These are phyloP conservation scores for Lepidurus apus DNA, from an alignment of 1,140 invertebrate species.

Conservation along the genomic window DNA sequence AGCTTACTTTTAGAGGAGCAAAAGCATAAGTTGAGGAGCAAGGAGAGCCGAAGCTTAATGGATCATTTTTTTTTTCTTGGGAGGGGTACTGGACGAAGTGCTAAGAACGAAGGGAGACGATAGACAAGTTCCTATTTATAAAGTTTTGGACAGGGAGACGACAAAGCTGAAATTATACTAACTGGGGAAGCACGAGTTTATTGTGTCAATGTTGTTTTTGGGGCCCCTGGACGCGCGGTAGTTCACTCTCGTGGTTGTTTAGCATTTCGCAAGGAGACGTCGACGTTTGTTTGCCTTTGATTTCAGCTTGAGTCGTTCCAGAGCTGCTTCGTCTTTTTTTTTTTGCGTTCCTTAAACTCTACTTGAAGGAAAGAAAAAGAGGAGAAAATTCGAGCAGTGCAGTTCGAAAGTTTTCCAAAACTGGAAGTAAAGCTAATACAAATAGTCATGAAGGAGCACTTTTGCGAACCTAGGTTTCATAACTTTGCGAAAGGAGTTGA, in stretches of 20 bases:
- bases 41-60: not conserved
- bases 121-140: constrained; percentile 19
- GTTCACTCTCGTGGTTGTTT: not conserved
- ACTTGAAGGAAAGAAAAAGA: not conserved
- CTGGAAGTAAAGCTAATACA: too few relatives aligned
- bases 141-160: not conserved
- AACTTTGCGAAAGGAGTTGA: too few relatives aligned
- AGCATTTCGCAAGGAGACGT: not conserved
- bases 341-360: not conserved
- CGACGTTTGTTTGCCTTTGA: constrained; percentile 8
- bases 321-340: not conserved
- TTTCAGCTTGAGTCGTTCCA: constrained; percentile 8
- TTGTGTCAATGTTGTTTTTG: constrained; percentile 17
- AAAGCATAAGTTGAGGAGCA: constrained; percentile 7
- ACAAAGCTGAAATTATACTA: not conserved
- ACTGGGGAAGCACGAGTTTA: constrained; percentile 1
- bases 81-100: not conserved
- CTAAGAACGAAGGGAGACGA: not conserved
- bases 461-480: too few relatives aligned
- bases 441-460: too few relatives aligned
- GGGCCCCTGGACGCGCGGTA: not conserved
- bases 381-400: too few relatives aligned
- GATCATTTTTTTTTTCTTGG: not conserved
- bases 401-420: too few relatives aligned
- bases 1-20: not conserved